phyloP scores from a whole-genome alignment of 2,888 invertebrate genomes.

The Clitarchus hookeri region DNA sequence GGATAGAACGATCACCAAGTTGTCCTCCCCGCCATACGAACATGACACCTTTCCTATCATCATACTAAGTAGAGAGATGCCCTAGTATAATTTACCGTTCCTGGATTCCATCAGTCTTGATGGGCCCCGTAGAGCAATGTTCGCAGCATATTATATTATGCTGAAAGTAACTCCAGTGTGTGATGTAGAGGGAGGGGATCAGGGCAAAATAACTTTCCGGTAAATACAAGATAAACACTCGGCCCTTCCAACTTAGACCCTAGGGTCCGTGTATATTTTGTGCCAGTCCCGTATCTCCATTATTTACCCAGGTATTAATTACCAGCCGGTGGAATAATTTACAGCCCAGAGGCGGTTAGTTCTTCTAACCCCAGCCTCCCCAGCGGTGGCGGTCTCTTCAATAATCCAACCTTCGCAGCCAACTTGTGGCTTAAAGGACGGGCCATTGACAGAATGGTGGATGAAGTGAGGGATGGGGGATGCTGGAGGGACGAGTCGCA shows the following conservation, averaged over 20 bases:
- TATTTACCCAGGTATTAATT: constrained; percentile 26
- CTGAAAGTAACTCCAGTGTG: no score
- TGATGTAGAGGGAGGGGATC: neutral
- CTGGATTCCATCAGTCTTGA: no score
- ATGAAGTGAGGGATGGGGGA: no score
- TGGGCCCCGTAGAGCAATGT: no score
- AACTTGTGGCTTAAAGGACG: neutral
- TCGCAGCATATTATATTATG: no score
- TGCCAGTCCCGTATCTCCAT: neutral
- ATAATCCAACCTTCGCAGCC: neutral
- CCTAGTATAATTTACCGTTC: no score
- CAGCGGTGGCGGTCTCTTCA: neutral
- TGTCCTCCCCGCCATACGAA: no score
- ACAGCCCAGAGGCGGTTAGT: neutral
- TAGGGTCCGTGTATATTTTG: neutral
- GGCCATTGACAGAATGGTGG: neutral
- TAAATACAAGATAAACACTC: neutral
- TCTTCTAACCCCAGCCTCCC: neutral
- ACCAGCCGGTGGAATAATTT: constrained; percentile 18
- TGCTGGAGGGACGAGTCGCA: neutral
- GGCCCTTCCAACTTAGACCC: neutral
- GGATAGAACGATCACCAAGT: no score
- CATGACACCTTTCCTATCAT: no score
- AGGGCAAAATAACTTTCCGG: neutral
- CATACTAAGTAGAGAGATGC: no score